Evolutionary conservation across 2,113 vertebrate species (phyloP), one percentile per base, ranked within the genome.

Genomic region (Suncus etruscus): DNA sequence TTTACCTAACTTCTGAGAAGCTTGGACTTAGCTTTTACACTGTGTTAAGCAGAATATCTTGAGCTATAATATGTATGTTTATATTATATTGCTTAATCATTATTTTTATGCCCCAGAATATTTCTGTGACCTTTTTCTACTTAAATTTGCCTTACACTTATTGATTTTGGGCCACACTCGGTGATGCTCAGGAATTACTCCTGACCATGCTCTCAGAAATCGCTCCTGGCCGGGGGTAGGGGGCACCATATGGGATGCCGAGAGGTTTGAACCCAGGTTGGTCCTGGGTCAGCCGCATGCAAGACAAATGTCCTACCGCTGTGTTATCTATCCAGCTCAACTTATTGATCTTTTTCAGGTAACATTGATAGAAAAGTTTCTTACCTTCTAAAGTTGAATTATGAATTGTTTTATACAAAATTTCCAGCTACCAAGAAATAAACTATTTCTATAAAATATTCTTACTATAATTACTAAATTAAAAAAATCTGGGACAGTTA

Each of bases 391-490:
- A 74, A 50, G 29, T 22, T 72, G 45, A 73, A 50, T 66, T 29
- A 14, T 54, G 76, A 74, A 74, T 58, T 54, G 11, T 45, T 84
- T 87, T 48, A 81, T 84, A 78, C 27, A 15, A 75, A 84, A 68
- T 8, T 87, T 11, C 27, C 24, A 91, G 72, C 11, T 73, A 74
- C 58, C 82, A 70, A 75, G n/a, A 82, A 83, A 77, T 22, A 72
- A 54, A 89, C n/a, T 32, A 3, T 75, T 65, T 78, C 54, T 58
- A 86, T 25, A 50, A 92, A 82, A 15, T 61, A 29, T 50, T 7
- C 8, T 94, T 86, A 82, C 18, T 86, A 47, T 4, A 4, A 32
- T 72, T 88, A 82, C 47, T 92, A 83, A 90, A 73, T 75, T 84
- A 11, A 54, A 92, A 83, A 87, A 90, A 76, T 39, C 1, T 1